Conservation (phyloP, 2,797 vertebrate species). For the Muscicapa striata region DNA sequence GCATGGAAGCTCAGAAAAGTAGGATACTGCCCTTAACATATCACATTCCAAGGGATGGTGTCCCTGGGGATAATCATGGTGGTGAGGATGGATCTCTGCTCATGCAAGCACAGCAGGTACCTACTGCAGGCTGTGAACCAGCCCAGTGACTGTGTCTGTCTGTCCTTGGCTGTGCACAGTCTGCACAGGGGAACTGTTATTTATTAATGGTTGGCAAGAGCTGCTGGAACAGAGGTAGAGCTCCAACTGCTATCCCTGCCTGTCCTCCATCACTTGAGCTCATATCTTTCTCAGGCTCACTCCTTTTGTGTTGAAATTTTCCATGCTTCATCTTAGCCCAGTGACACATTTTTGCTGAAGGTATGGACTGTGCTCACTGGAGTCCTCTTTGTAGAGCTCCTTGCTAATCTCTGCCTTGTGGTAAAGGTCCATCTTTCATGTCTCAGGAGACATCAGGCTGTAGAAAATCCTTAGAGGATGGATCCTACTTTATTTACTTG, state of each 20-base stretch:
- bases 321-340: neutral
- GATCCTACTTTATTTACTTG: conserved; percentile 53
- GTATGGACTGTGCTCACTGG: neutral
- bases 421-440: neutral
- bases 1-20: neutral
- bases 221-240: conserved; percentile 22
- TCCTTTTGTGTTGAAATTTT: conserved; percentile 28
- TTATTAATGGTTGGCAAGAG: conserved; percentile 45
- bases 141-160: neutral
- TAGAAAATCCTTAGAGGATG: neutral
- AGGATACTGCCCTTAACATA: neutral
- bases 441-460: neutral
- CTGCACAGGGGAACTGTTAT: conserved; percentile 10
- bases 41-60: neutral
- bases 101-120: neutral
- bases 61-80: neutral
- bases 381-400: neutral
- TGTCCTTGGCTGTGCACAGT: neutral
- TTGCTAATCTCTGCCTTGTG: neutral
- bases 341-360: neutral
- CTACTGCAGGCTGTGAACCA: neutral
- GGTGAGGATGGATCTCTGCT: neutral
- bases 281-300: neutral
- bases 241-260: conserved; percentile 46
- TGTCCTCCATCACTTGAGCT: conserved; percentile 24